Evolutionary conservation across 1,140 invertebrate genomes (phyloP).

Genomic region (Drosophila yakuba): DNA sequence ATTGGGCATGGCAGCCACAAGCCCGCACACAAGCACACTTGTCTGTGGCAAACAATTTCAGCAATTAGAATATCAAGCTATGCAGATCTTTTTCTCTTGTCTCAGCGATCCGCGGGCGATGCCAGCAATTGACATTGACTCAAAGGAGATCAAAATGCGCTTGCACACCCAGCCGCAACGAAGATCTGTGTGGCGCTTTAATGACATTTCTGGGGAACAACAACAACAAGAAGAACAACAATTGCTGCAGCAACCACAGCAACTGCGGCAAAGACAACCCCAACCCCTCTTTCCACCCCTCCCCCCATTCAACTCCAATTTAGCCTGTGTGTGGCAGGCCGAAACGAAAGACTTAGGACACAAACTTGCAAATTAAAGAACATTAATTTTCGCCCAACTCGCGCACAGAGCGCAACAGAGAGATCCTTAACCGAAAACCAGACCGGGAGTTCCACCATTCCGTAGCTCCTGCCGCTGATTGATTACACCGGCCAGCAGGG

Average conservation of each 20-base stretch:
- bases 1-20: slow-evolving; percentile 75
- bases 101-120: slow-evolving; percentile 45
- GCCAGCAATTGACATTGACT: slow-evolving; percentile 75
- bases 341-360: slow-evolving; percentile 80
- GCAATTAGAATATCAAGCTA: slow-evolving; percentile 83
- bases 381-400: slow-evolving; percentile 73
- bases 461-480: slow-evolving; percentile 59
- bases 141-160: slow-evolving; percentile 52
- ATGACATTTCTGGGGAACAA: slow-evolving; percentile 78
- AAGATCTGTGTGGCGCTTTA: slow-evolving; percentile 68
- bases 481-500: slow-evolving; percentile 60
- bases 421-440: slow-evolving; percentile 21
- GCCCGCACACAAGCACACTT: slow-evolving; percentile 55
- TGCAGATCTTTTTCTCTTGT: slow-evolving; percentile 64
- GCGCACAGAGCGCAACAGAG: slow-evolving; percentile 1
- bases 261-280: too few species aligned
- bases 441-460: slow-evolving; percentile 26
- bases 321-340: slow-evolving; percentile 67
- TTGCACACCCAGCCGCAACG: slow-evolving; percentile 54
- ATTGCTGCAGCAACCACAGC: slow-evolving; percentile 18
- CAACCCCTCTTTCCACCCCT: neutral
- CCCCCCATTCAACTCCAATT: slow-evolving; percentile 12
- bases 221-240: slow-evolving; percentile 38
- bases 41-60: slow-evolving; percentile 77
- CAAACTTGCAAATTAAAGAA: slow-evolving; percentile 83